These are phyloP conservation scores for Drosophila pseudotakahashii DNA, from an alignment of 2,888 invertebrate genomes.

Conservation along the genomic window DNA sequence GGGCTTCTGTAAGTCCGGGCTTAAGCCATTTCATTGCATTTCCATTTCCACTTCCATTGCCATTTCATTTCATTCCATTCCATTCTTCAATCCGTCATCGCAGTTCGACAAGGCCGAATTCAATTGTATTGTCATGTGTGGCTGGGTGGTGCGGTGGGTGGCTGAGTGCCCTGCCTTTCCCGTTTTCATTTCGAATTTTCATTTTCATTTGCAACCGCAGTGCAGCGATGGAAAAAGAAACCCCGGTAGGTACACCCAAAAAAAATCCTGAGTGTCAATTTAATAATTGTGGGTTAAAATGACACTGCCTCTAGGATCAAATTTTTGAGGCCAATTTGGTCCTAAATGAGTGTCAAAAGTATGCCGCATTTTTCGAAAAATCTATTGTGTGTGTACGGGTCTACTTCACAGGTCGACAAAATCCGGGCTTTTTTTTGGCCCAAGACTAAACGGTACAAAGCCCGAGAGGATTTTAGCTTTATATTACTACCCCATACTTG, in stretches of 20 bases:
- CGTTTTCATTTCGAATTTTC: constrained; percentile 23
- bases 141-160: neutral
- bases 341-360: no score
- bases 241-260: neutral
- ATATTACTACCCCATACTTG: no score
- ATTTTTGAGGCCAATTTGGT: no score
- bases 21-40: constrained; percentile 43
- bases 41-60: constrained; percentile 20
- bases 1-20: constrained; percentile 36
- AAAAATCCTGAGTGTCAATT: no score
- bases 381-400: no score
- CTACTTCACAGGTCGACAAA: no score
- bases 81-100: constrained; percentile 35
- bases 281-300: no score
- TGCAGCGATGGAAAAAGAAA: neutral
- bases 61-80: constrained; percentile 31
- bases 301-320: no score
- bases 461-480: no score
- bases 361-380: no score
- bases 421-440: no score
- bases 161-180: constrained; percentile 11
- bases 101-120: constrained; percentile 40
- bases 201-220: constrained; percentile 26
- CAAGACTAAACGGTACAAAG: no score
- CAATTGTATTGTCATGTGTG: constrained; percentile 45